Percentiles rank a stretch among this genome's conserved stretches.
phyloP scores from a whole-genome alignment of 2,888 invertebrate genomes.

The Philhelius pedissequus region DNA sequence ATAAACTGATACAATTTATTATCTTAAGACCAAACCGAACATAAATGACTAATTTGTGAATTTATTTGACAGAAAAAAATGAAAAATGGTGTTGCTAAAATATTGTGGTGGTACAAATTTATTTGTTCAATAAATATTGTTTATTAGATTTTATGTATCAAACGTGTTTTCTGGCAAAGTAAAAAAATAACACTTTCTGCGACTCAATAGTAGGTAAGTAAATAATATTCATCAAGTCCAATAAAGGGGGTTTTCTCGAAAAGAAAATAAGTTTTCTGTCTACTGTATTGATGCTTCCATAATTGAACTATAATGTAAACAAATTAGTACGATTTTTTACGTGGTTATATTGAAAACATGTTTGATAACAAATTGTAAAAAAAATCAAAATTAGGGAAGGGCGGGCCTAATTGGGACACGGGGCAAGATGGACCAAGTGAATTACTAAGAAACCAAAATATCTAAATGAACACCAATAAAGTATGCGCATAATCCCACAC shows the following conservation, averaged over 20 bases:
- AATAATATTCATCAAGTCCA: neutral
- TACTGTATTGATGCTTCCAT: too few species aligned
- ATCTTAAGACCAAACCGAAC: neutral
- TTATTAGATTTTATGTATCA: neutral
- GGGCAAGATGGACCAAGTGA: too few species aligned
- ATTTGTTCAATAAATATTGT: neutral
- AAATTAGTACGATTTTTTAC: too few species aligned
- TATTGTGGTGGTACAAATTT: neutral
- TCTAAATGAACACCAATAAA: too few species aligned
- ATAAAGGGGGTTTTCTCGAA: neutral
- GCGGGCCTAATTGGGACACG: too few species aligned
- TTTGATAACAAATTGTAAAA: too few species aligned
- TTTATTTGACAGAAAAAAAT: neutral
- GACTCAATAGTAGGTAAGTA: neutral
- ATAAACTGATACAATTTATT: conserved; percentile 10
- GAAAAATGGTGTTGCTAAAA: neutral
- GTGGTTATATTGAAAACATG: too few species aligned
- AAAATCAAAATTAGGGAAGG: too few species aligned
- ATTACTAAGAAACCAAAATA: too few species aligned
- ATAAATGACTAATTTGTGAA: neutral
- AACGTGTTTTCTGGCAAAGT: neutral
- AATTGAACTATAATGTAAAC: too few species aligned
- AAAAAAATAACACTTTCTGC: neutral
- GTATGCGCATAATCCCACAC: too few species aligned
- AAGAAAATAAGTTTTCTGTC: neutral